Base-by-base conservation (phyloP, 2,113 vertebrate species). In the Tor tambroides region DNA sequence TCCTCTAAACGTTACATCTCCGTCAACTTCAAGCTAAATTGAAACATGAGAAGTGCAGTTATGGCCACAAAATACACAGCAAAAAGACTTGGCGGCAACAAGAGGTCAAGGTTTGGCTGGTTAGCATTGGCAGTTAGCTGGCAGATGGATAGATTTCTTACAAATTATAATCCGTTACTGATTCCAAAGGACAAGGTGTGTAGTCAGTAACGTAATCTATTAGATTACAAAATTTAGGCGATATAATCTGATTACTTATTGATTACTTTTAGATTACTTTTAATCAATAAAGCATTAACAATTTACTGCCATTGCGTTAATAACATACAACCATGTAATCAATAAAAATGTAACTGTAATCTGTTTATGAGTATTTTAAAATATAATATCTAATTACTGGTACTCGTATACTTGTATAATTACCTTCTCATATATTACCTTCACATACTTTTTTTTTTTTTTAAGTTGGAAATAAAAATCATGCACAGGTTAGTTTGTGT, bases 1-100 rank as follows among this genome's bases (percentile, higher is more conserved):
- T 23, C 89, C 32, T 14, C 51, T 93, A 80, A 93, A 96, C 12
- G 96, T 97, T 87, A 93, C 92, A n/a, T 94, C 91, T 87, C 95
- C 95, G 49, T 94, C 94, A 0, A 98, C 95, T 89, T 99, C 97
- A 85, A 99, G 94, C 98, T 99, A 86, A 86, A 88, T 19, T 86
- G 85, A 89, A 81, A 88, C 2, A 59, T 71, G 89, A 11, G 75
- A 38, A 87, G 43, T 23, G 75, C 1, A 83, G 35, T 56, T 43
- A 46, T 75, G 12, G 28, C 10, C 72, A 75, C 19, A 43, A 14
- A 26, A 49, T 14, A 15, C 77, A 46, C 12, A 43, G 21, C 7
- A 41, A 74, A 65, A 5, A 65, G 61, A 28, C 12, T 15, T 12
- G 5, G 26, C 61, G 0, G 26, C n/a, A 65, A 5, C 5, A 76